phyloP scores from a whole-genome alignment of 2,888 invertebrate genomes.

The Amiota minor region DNA sequence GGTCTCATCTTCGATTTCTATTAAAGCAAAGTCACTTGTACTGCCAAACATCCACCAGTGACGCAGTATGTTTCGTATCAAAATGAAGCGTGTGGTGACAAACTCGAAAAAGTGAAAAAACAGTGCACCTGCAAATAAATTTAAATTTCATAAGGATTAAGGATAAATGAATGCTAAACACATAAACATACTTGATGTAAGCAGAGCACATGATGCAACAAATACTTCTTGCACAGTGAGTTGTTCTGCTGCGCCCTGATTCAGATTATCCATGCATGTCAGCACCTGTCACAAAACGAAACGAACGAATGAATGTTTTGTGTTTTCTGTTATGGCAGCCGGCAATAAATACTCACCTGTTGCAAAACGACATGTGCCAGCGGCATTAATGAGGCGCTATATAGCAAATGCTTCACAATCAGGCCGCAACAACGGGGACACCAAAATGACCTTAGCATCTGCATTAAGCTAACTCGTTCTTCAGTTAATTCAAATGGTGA shows the following conservation, averaged over 20 bases:
- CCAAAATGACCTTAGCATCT: slow-evolving; percentile 65
- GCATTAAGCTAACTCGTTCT: slow-evolving; percentile 57
- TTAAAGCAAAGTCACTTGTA: slow-evolving; percentile 59
- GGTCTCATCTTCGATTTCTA: slow-evolving; percentile 63
- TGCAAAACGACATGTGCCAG: slow-evolving; percentile 68
- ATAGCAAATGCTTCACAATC: slow-evolving; percentile 66
- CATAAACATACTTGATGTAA: slow-evolving; percentile 62
- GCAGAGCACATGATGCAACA: slow-evolving; percentile 58
- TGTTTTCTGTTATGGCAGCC: slow-evolving; percentile 25
- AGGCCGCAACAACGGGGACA: slow-evolving; percentile 64
- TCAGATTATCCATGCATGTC: slow-evolving; percentile 68
- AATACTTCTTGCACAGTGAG: slow-evolving; percentile 59
- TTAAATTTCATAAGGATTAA: background rate
- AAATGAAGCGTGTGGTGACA: slow-evolving; percentile 63
- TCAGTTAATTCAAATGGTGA: slow-evolving; percentile 54
- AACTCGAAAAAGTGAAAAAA: slow-evolving; percentile 71
- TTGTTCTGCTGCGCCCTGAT: slow-evolving; percentile 58
- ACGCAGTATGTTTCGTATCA: slow-evolving; percentile 65
- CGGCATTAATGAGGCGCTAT: slow-evolving; percentile 65
- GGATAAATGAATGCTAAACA: background rate
- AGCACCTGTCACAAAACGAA: slow-evolving; percentile 53
- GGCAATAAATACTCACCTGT: slow-evolving; percentile 54
- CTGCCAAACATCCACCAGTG: slow-evolving; percentile 73
- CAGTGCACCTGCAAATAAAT: slow-evolving; percentile 52
- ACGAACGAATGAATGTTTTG: background rate